phyloP scores from a whole-genome alignment of 2,113 vertebrate genomes.

The Poeciliopsis turrubarensis region DNA sequence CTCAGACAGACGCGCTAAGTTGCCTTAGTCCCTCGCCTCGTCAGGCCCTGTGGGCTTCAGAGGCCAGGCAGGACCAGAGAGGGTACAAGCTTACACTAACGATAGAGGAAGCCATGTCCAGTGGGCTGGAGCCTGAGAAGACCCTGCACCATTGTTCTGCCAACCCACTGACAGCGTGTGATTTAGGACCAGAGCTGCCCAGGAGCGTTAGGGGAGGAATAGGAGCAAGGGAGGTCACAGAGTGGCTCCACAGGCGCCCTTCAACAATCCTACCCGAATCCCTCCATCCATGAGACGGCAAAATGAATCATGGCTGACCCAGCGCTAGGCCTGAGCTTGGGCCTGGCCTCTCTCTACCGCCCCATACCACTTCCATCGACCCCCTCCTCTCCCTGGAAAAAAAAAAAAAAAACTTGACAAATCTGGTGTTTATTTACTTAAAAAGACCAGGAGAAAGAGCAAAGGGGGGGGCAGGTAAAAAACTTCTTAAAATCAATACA shows the following conservation, averaged over 20 bases:
- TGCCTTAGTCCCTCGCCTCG: conserved; percentile 52
- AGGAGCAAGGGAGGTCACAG: conserved; percentile 75
- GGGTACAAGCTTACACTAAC: conserved; percentile 74
- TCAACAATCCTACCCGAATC: conserved; percentile 72
- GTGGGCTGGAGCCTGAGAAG: conserved; percentile 73
- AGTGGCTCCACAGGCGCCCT: conserved; percentile 76
- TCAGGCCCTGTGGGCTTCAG: conserved; percentile 53
- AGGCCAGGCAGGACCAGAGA: conserved; percentile 70
- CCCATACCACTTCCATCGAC: conserved; percentile 38
- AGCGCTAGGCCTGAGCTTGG: conserved; percentile 58
- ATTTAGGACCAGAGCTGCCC: conserved; percentile 82
- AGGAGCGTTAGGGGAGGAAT: conserved; percentile 71
- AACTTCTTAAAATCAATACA: conserved; percentile 81
- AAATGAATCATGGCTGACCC: conserved; percentile 79
- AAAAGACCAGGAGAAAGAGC: conserved; percentile 71
- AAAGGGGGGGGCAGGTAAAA: conserved; percentile 67
- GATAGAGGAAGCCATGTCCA: conserved; percentile 78
- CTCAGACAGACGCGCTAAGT: conserved; percentile 46
- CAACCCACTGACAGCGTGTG: conserved; percentile 80
- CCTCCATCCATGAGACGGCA: conserved; percentile 75
- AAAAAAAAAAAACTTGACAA: conserved; percentile 79
- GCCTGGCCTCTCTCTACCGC: conserved; percentile 66
- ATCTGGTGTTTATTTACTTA: conserved; percentile 85
- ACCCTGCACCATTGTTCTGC: conserved; percentile 81
- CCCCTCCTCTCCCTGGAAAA: conserved; percentile 58